phyloP scores from a whole-genome alignment of 1,140 invertebrate genomes.

The Diorhabda sublineata region DNA sequence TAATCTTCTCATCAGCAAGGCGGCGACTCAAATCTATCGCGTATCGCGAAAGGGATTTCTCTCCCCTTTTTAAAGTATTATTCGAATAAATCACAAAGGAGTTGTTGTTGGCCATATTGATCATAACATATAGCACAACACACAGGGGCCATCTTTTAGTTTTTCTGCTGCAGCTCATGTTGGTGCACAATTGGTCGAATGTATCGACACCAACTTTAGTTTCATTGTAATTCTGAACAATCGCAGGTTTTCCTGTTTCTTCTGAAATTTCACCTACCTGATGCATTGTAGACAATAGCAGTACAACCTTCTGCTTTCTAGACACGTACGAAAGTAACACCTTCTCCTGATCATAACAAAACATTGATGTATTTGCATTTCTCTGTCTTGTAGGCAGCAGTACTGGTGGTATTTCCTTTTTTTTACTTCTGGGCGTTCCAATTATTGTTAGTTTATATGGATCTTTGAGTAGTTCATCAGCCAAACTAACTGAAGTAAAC shows the following conservation, averaged over 20 bases:
- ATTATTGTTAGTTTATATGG: conserved; percentile 11
- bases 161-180: conserved; percentile 35
- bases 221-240: conserved; percentile 42
- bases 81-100: conserved; percentile 17
- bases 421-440: conserved; percentile 40
- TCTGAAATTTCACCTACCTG: no score
- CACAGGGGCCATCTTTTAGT: conserved; percentile 21
- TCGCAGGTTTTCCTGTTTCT: no score
- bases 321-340: conserved; percentile 33
- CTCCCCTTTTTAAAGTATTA: not conserved
- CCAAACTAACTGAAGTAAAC: conserved; percentile 40
- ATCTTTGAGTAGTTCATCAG: conserved; percentile 37
- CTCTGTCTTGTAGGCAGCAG: conserved; percentile 18
- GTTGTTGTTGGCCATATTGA: conserved; percentile 38
- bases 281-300: no score
- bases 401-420: conserved; percentile 40
- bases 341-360: conserved; percentile 20
- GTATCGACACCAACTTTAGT: conserved; percentile 50
- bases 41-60: not conserved
- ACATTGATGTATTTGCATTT: not conserved
- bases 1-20: no score
- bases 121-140: conserved; percentile 24
- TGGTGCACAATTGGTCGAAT: conserved; percentile 23
- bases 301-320: conserved; percentile 25
- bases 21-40: not conserved